Conservation (phyloP, 2,113 vertebrate genomes). For the Protomyctophum bolini region DNA sequence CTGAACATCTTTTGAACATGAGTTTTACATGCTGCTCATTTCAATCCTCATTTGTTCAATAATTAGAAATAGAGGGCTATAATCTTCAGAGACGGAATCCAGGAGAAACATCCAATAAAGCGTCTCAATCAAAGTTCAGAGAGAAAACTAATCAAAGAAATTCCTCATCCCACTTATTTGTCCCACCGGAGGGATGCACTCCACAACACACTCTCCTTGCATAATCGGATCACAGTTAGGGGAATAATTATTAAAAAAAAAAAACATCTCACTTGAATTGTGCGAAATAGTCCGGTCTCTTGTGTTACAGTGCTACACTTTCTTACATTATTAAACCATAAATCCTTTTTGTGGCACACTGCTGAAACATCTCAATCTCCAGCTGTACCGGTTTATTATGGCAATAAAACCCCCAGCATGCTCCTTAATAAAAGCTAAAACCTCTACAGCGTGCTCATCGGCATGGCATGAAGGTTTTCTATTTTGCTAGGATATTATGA, state of each 20-base stretch:
- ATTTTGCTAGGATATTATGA: not conserved
- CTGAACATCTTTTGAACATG: constrained; percentile 7
- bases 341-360: constrained; percentile 63
- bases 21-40: constrained; percentile 41
- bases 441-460: constrained; percentile 49
- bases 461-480: constrained; percentile 28
- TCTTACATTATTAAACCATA: constrained; percentile 74
- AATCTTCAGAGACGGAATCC: constrained; percentile 48
- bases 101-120: constrained; percentile 51
- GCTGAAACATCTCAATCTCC: constrained; percentile 58
- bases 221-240: constrained; percentile 63
- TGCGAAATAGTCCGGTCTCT: constrained; percentile 60
- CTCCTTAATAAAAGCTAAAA: constrained; percentile 27
- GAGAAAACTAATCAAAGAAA: constrained; percentile 28
- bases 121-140: constrained; percentile 42
- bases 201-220: constrained; percentile 46
- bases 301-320: constrained; percentile 56
- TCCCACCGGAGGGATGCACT: constrained; percentile 42
- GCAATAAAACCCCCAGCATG: constrained; percentile 50
- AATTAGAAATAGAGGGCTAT: constrained; percentile 48
- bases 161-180: constrained; percentile 55
- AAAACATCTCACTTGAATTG: constrained; percentile 54
- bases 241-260: constrained; percentile 59
- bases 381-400: constrained; percentile 49
- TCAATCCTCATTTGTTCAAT: constrained; percentile 36